Evolutionary conservation across 2,113 vertebrate genomes (phyloP), one percentile per base, ranked within the genome.

Genomic region (Myrmecobius fasciatus): DNA sequence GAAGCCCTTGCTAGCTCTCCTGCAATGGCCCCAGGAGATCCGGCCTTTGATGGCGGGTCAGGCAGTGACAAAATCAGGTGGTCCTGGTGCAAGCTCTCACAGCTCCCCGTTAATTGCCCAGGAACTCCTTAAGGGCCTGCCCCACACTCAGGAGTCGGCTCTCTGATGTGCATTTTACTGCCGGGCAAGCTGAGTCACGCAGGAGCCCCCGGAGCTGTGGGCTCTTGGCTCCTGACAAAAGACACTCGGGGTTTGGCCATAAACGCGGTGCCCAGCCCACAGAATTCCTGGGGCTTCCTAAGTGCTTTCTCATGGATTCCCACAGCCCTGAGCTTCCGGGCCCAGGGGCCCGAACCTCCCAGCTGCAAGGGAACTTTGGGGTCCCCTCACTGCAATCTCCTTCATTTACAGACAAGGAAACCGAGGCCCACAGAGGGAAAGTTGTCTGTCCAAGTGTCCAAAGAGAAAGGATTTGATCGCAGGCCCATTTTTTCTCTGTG

Each of bases 61-160:
- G 92, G 89, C 52, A 0, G 93, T 96, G 96, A 96, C 95, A 95
- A 97, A n/a, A n/a, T n/a, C n/a, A n/a, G n/a, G n/a, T n/a, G n/a
- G n/a, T n/a, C n/a, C n/a, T n/a, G n/a, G n/a, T n/a, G 88, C 83
- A 5, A 52, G 95, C 54, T 95, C 96, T 96, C 95, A 92, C 97
- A 94, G 97, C 96, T 97, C 97, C 94, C 93, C 96, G 92, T 96
- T 96, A 97, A 97, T 97, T 97, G 96, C 96, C 95, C 92, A 97
- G 96, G 97, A 95, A 96, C 97, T 97, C 95, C 97, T 98, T 96
- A 97, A 97, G 97, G 83, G 93, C 60, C 8, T 89, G 93, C 60
- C 8, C 1, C 75, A 94, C 91, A 92, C 94, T 93, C 95, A 93
- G 96, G 93, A 93, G 93, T 91, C 92, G 90, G 91, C 95, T 97